Evolutionary conservation across 2,113 vertebrate genomes (phyloP).

Genomic region (Anolis sagrei): DNA sequence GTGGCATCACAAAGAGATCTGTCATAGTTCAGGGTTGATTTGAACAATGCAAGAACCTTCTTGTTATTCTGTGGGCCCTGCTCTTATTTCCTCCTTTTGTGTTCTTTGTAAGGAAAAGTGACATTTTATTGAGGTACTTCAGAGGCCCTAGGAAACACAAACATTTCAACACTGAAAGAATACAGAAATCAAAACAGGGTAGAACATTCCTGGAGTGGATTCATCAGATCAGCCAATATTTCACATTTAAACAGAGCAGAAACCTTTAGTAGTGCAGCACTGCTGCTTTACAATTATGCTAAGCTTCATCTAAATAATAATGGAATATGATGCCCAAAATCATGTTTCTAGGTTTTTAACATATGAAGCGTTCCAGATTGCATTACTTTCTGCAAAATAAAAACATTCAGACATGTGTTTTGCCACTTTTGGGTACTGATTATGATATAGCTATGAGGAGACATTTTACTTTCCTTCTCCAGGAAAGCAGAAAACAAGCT

Average conservation of each 20-base stretch:
- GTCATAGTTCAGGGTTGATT: slow-evolving; percentile 4
- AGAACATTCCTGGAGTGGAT: slow-evolving; percentile 13
- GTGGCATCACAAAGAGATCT: not conserved
- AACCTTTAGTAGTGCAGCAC: not conserved
- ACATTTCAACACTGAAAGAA: not conserved
- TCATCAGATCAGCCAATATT: slow-evolving; percentile 37
- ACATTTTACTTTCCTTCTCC: no score
- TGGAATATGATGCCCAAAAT: not conserved
- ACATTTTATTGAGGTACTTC: slow-evolving; percentile 13
- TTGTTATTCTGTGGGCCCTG: slow-evolving; percentile 10
- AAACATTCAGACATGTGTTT: no score
- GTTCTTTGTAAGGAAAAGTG: slow-evolving; percentile 3
- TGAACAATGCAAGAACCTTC: slow-evolving; percentile 14
- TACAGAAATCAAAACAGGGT: slow-evolving; percentile 3
- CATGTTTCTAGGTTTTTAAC: not conserved
- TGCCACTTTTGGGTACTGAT: no score
- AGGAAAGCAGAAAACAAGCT: no score
- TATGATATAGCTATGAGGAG: no score
- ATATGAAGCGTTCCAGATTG: not conserved
- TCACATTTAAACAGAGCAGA: not conserved
- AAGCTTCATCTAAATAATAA: not conserved
- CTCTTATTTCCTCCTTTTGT: slow-evolving; percentile 23
- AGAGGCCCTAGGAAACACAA: slow-evolving; percentile 34
- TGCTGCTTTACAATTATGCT: not conserved
- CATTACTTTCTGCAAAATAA: not conserved